These are phyloP conservation scores for Mesorhabditis sp. DNA, from an alignment of 2,888 invertebrate species.

Conservation along the genomic window DNA sequence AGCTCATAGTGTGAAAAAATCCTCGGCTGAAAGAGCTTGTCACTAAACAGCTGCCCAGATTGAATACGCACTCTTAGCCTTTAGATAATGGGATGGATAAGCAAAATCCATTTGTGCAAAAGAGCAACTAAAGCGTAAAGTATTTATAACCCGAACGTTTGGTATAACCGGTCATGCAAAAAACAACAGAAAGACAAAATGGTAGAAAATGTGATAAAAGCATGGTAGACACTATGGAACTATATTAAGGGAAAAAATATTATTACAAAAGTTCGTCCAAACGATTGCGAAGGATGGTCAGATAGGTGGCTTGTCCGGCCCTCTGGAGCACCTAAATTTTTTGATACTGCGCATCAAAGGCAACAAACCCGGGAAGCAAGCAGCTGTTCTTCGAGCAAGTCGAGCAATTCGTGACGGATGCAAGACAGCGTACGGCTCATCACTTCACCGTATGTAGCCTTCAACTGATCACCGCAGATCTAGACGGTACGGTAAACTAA, in stretches of 20 bases:
- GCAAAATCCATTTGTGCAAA: no score
- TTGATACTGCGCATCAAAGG: not conserved
- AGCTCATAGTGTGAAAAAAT: not conserved
- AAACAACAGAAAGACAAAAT: no score
- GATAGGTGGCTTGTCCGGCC: constrained; percentile 3
- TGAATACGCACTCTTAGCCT: no score
- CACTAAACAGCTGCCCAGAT: no score
- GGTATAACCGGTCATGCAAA: no score
- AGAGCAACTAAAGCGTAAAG: no score
- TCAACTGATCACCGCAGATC: not conserved
- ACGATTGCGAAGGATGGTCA: not conserved
- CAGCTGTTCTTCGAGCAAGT: not conserved
- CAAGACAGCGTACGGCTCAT: not conserved
- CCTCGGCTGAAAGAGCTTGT: no score
- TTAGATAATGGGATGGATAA: no score
- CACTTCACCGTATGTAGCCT: not conserved
- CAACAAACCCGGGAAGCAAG: not conserved
- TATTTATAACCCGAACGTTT: no score
- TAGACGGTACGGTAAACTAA: not conserved
- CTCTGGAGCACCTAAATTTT: not conserved
- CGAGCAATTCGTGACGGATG: not conserved
- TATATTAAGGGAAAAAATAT: not conserved
- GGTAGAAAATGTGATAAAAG: no score
- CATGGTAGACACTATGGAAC: no score
- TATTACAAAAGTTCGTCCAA: not conserved